phyloP scores from a whole-genome alignment of 2,888 invertebrate species.

The Callosobruchus maculatus region DNA sequence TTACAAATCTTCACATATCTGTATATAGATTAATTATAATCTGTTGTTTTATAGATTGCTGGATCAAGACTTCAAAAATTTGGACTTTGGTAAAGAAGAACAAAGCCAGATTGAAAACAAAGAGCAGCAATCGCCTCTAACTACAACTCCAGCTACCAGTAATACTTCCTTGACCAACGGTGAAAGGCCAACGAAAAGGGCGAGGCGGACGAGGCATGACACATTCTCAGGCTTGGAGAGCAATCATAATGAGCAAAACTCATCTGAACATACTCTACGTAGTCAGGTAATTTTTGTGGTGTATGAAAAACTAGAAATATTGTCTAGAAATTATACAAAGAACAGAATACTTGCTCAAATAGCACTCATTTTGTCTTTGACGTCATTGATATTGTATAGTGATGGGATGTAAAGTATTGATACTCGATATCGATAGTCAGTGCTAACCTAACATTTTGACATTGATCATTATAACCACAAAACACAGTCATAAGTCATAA shows the following conservation, averaged over 20 bases:
- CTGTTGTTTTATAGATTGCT: conserved; percentile 64
- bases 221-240: conserved; percentile 58
- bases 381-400: no score
- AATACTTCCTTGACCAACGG: conserved; percentile 41
- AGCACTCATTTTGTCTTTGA: no score
- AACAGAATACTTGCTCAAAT: no score
- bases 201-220: conserved; percentile 69
- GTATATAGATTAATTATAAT: no score
- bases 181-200: conserved; percentile 72
- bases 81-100: conserved; percentile 69
- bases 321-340: no score
- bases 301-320: no score
- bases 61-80: conserved; percentile 84
- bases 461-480: no score
- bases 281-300: conserved; percentile 52
- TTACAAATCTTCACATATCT: background rate
- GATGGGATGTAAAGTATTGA: no score
- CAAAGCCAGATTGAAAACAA: conserved; percentile 52
- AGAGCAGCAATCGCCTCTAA: conserved; percentile 43
- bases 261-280: conserved; percentile 53
- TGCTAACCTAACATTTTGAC: no score
- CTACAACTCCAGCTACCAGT: conserved; percentile 26
- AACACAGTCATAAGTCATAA: no score
- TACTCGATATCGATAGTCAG: no score
- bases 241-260: conserved; percentile 47